Base-by-base conservation (phyloP, 2,113 vertebrate species). In the Tragelaphus buxtoni region DNA sequence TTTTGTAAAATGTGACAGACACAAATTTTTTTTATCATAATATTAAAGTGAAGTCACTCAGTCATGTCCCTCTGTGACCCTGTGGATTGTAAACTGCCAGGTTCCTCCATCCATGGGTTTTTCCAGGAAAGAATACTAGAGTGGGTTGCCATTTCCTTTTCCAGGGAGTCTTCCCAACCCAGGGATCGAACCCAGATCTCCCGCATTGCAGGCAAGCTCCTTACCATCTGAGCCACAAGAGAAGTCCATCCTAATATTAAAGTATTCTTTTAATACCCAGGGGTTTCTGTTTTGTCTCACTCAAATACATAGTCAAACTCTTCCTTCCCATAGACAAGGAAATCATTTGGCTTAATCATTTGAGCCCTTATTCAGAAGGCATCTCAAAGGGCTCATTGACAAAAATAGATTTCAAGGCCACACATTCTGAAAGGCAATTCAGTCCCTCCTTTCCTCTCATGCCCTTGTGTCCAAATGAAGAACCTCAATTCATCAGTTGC, bases 331-430 rank as follows among this genome's bases (percentile, higher is more conserved):
- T 18, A 88, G 56, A 63, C 49, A 12, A 55, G 30, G 72, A 58
- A 42, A 47, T 88, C 18, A 72, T 88, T 39, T 94, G 56, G 42
- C 82, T 88, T 79, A 63, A 69, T 76, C 47, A 65, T 95, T 20
- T 85, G 88, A 91, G 12, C 5, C 47, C 35, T 80, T 74, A 69
- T 91, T 65, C 92, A 93, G 24, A 96, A 90, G 61, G 26, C 58
- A 85, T 96, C 55, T 94, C 45, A 74, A 58, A 95, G 53, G 9
- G 49, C 55, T 90, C 74, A 51, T 58, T 28, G 42, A 18, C 9
- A 86, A 83, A 96, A 91, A 45, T 30, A 91, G 88, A 91, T 90
- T 69, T 74, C 28, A 91, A 60, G 60, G 30, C 7, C 53, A n/a
- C 65, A 56, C 26, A 92, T 61, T 95, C 4, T 51, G 51, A 92